Evolutionary conservation across 2,113 vertebrate species (phyloP), one percentile per base, ranked within the genome.

Genomic region (Phaethornis superciliosus): DNA sequence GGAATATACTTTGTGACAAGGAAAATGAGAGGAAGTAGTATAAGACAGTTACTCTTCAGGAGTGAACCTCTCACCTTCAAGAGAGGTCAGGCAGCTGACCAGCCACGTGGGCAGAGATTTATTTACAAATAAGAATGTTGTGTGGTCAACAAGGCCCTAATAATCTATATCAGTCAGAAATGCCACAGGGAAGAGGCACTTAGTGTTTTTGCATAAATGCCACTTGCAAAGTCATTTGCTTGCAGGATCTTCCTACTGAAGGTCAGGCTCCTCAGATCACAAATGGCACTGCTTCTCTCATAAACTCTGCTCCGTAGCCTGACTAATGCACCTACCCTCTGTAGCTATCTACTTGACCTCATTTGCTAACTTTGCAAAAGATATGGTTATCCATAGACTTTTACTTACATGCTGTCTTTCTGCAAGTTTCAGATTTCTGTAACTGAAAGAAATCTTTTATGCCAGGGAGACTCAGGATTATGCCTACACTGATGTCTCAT

Each of bases 71-170:
- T 88, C 21, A 9, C 40, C 32, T 76, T 85, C 32, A 58, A 42
- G n/a, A 62, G 59, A 56, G 28, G 22, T 11, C 40, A 56, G 58
- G 62, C 4, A 67, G 47, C 21, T 81, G 69, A 37, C 40, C 18
- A 52, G 15, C 18, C 0, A 0, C 17, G 23, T 0, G 2, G 32
- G 40, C 15, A 62, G 47, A 52, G 30, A n/a, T 71, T 77, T 81
- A n/a, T 76, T 69, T 76, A 49, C 56, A 26, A 59, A 69, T 47
- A 60, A 49, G 20, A 69, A 75, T 51, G 58, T 60, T 67, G 32
- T 32, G 23, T 76, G 23, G 33, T 30, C 23, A 85, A 44, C 32
- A 9, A 62, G 19, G 69, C 22, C 8, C 18, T 30, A 65, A 42
- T 60, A 42, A 80, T 33, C 40, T 49, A 54, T 44, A 7, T 76